Evolutionary conservation across 2,113 vertebrate species (phyloP).

Genomic region (Grantiella picta): DNA sequence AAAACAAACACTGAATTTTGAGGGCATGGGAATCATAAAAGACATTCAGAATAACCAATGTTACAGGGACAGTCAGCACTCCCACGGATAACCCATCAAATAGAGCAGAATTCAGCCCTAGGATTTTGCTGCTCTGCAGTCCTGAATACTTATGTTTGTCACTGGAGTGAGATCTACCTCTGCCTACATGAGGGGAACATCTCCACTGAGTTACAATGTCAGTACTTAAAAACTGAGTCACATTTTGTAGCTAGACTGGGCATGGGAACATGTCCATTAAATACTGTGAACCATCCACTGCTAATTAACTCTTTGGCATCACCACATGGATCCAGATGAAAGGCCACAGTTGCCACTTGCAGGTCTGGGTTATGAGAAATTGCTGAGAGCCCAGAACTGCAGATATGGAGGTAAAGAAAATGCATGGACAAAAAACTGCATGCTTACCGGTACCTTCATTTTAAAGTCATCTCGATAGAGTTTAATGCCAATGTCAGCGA

Average conservation of each 20-base stretch:
- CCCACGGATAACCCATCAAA: not conserved
- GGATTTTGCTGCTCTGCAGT: not conserved
- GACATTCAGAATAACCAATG: not conserved
- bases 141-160: not conserved
- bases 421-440: conserved; percentile 23
- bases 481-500: conserved; percentile 90
- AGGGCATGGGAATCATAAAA: not conserved
- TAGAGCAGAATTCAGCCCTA: not conserved
- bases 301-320: not conserved
- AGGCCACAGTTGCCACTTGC: not conserved
- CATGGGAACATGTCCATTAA: not conserved
- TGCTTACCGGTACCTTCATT: conserved; percentile 96
- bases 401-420: not conserved
- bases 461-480: conserved; percentile 94
- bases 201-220: not conserved
- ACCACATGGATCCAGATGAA: not conserved
- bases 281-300: not conserved
- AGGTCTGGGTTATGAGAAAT: not conserved
- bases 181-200: not conserved
- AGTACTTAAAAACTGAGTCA: not conserved
- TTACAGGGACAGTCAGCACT: not conserved
- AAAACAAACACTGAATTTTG: not conserved
- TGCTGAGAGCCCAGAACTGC: not conserved
- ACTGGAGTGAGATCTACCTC: not conserved
- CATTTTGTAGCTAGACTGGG: not conserved